These are phyloP conservation scores for Cairina moschata DNA, from an alignment of 2,113 vertebrate species.

Conservation along the genomic window DNA sequence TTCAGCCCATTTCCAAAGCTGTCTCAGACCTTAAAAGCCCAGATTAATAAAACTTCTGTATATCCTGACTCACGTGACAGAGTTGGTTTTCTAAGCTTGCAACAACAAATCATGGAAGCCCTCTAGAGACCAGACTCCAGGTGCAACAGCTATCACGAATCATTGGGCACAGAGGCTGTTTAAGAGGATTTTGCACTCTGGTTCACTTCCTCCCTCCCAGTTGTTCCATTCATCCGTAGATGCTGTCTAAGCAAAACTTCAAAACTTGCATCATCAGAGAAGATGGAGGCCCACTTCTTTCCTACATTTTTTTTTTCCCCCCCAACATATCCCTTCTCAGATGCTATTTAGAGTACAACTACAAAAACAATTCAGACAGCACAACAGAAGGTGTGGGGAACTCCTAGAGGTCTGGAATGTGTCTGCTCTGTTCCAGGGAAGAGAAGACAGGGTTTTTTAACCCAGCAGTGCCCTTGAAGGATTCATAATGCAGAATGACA, in stretches of 20 bases:
- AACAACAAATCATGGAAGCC: accelerated
- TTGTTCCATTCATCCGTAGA: neutral
- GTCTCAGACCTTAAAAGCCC: neutral
- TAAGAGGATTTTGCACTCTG: neutral
- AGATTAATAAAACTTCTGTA: neutral
- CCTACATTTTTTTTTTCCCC: neutral
- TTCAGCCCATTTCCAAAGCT: neutral
- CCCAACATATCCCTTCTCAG: neutral
- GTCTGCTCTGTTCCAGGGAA: neutral
- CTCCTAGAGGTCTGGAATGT: neutral
- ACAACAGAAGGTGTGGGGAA: accelerated
- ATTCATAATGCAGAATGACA: neutral
- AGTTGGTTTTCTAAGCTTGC: neutral
- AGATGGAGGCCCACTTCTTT: neutral
- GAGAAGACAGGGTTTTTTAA: neutral
- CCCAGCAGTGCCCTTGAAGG: neutral
- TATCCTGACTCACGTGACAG: neutral
- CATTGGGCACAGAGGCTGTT: neutral
- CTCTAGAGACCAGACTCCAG: neutral
- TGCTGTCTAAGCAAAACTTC: neutral
- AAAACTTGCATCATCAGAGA: neutral
- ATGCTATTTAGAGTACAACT: neutral
- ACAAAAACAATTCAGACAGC: neutral
- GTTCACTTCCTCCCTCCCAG: neutral
- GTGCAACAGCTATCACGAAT: neutral